phyloP scores from a whole-genome alignment of 1,140 invertebrate species.

The Caenorhabditis brenneri region DNA sequence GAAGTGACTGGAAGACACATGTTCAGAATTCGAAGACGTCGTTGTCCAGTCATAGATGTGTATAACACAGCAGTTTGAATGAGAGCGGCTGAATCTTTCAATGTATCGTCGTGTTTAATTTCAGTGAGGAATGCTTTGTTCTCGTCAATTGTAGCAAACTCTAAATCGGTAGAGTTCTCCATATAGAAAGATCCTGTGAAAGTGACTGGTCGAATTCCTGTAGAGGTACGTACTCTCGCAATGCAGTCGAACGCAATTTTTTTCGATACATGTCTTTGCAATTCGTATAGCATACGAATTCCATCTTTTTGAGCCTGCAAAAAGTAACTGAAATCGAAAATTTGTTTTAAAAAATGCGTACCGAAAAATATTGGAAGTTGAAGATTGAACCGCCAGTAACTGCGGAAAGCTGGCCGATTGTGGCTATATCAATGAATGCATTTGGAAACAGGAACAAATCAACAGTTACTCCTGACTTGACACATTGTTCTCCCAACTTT shows the following conservation, averaged over 20 bases:
- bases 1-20: no score
- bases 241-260: constrained; percentile 90
- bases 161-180: no score
- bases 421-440: constrained; percentile 90
- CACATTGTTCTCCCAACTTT: no score
- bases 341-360: constrained; percentile 38
- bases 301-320: constrained; percentile 91
- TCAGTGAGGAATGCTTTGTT: no score
- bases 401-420: constrained; percentile 86
- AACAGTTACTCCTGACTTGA: no score
- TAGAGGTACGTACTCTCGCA: constrained; percentile 81
- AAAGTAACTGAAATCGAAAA: constrained; percentile 45
- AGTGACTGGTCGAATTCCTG: constrained; percentile 90
- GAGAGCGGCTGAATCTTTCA: no score
- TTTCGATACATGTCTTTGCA: constrained; percentile 80
- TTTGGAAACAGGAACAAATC: constrained; percentile 97
- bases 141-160: no score
- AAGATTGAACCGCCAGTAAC: constrained; percentile 91
- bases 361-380: constrained; percentile 97
- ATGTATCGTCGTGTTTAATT: no score
- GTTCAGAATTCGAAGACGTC: no score
- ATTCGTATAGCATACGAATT: constrained; percentile 83
- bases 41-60: no score
- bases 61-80: no score
- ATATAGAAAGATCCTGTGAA: no score